A percentile compares a stretch with the other conserved stretches of the same genome.
Evolutionary conservation across 1,140 invertebrate species (phyloP).

Genomic region (Orussus abietinus): DNA sequence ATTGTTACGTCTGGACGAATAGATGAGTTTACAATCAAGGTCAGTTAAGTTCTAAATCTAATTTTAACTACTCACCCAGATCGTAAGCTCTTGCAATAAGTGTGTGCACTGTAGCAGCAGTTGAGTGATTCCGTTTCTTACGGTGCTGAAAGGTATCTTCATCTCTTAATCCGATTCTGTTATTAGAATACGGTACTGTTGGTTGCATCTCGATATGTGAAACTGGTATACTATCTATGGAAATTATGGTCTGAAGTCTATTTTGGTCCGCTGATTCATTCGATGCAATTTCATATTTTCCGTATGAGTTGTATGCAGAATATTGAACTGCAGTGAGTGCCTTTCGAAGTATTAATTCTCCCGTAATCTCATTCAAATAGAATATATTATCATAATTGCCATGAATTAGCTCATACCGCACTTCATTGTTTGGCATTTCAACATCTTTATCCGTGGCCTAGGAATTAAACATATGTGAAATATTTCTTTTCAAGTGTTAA

Average conservation of each 20-base stretch:
- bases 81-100: slow-evolving; percentile 74
- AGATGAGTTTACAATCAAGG: neutral
- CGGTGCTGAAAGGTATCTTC: no score
- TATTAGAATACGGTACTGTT: neutral
- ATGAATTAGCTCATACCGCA: slow-evolving; percentile 78
- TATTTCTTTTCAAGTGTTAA: no score
- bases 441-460: slow-evolving; percentile 77
- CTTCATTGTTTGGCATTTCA: slow-evolving; percentile 79
- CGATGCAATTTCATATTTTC: slow-evolving; percentile 14
- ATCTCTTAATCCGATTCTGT: no score
- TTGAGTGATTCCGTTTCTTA: slow-evolving; percentile 3
- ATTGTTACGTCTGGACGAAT: no score
- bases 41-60: neutral
- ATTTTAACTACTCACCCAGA: slow-evolving; percentile 53
- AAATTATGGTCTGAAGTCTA: slow-evolving; percentile 7
- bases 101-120: slow-evolving; percentile 58
- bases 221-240: slow-evolving; percentile 3
- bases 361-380: slow-evolving; percentile 70
- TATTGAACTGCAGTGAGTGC: slow-evolving; percentile 49
- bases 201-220: neutral
- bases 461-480: slow-evolving; percentile 10
- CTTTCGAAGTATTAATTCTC: slow-evolving; percentile 59
- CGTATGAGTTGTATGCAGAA: slow-evolving; percentile 27
- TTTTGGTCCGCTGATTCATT: slow-evolving; percentile 12
- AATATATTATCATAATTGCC: slow-evolving; percentile 80